These are phyloP conservation scores for Amphiprion clarkii DNA, from an alignment of 2,797 vertebrate genomes.

Conservation along the genomic window DNA sequence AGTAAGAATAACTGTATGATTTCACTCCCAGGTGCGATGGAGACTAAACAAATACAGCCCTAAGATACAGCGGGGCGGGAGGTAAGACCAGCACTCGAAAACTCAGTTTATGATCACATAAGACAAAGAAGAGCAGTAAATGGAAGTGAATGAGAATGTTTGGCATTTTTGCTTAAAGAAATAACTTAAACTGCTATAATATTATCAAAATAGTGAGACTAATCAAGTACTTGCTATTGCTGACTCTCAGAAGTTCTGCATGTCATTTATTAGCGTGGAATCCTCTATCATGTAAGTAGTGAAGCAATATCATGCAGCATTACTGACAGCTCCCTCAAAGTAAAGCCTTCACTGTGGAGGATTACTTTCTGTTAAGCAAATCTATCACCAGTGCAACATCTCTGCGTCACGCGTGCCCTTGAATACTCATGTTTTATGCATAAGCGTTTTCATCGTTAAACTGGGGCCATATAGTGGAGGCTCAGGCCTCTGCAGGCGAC, in stretches of 20 bases:
- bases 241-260: background rate
- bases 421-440: conserved; percentile 43
- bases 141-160: background rate
- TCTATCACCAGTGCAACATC: conserved; percentile 44
- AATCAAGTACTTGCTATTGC: background rate
- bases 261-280: background rate
- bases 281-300: background rate
- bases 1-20: background rate
- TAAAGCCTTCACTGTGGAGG: conserved; percentile 16
- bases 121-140: background rate
- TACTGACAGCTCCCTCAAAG: conserved; percentile 20
- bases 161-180: background rate
- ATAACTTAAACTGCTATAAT: no score
- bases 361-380: conserved; percentile 37
- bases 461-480: background rate
- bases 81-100: background rate
- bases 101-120: background rate
- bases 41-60: background rate
- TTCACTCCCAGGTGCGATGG: background rate
- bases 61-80: background rate
- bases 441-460: conserved; percentile 4
- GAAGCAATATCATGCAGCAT: conserved; percentile 1
- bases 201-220: no score
- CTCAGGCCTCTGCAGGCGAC: background rate
- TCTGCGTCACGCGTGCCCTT: conserved; percentile 55